These are phyloP conservation scores for Scelioninae gen. 2 DNA, from an alignment of 2,888 invertebrate species.

Conservation along the genomic window DNA sequence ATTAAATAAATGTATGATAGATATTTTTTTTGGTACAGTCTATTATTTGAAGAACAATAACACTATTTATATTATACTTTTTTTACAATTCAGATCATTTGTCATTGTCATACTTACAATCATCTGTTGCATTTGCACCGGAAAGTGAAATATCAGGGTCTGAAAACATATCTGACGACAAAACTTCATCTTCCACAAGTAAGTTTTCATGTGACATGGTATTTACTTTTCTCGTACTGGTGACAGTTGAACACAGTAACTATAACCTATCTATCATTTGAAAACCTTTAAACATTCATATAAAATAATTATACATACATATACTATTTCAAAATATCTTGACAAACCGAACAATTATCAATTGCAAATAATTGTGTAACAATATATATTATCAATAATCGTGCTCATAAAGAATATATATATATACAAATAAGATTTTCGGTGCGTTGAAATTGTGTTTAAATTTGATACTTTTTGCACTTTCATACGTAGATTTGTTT, in stretches of 20 bases:
- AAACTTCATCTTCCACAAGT: constrained; percentile 29
- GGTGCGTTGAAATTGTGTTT: neutral
- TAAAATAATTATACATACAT: too few relatives aligned
- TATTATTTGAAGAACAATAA: too few relatives aligned
- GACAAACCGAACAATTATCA: too few relatives aligned
- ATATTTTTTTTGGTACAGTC: too few relatives aligned
- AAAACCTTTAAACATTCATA: neutral
- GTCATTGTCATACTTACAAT: constrained; percentile 38
- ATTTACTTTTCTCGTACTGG: too few relatives aligned
- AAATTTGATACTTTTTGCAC: neutral
- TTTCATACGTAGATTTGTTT: constrained; percentile 1
- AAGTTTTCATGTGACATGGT: constrained; percentile 38
- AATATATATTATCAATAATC: too few relatives aligned
- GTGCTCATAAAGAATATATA: too few relatives aligned
- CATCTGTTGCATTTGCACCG: constrained; percentile 42
- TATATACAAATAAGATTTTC: too few relatives aligned
- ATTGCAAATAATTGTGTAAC: too few relatives aligned
- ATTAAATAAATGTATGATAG: neutral
- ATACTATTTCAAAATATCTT: too few relatives aligned
- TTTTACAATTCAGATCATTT: neutral
- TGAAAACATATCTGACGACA: constrained; percentile 45
- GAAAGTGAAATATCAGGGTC: constrained; percentile 44
- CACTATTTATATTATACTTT: constrained; percentile 1
- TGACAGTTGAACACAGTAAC: too few relatives aligned
- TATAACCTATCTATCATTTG: neutral